phyloP scores from a whole-genome alignment of 2,888 invertebrate species.

The Drosophila affinis region DNA sequence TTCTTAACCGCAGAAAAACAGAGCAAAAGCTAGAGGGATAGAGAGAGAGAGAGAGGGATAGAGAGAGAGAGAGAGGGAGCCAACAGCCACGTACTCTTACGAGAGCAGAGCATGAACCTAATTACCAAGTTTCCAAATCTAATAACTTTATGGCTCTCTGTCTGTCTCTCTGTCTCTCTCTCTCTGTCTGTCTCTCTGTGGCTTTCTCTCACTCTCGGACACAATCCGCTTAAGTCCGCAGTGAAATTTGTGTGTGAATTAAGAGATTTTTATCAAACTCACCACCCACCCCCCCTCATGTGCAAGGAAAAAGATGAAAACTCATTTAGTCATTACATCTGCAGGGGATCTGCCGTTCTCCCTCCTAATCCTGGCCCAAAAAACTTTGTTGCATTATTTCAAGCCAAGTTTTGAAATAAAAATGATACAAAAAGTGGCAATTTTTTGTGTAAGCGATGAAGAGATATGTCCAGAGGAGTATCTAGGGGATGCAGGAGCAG shows the following conservation, averaged over 20 bases:
- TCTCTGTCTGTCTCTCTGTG: not conserved
- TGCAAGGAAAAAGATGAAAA: conserved; percentile 40
- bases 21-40: not conserved
- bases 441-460: conserved; percentile 15
- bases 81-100: conserved; percentile 50
- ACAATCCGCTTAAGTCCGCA: conserved; percentile 62
- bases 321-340: conserved; percentile 45
- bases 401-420: conserved; percentile 49
- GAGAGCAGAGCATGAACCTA: conserved; percentile 39
- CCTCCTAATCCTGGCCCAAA: conserved; percentile 35
- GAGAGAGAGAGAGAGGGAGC: not conserved
- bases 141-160: conserved; percentile 41
- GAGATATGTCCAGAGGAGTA: not conserved
- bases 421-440: conserved; percentile 12
- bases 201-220: conserved; percentile 20
- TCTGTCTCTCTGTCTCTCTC: not conserved
- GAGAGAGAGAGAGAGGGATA: not conserved
- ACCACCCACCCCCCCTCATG: not conserved
- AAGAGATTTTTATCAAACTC: conserved; percentile 60
- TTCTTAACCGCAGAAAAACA: not conserved
- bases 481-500: not conserved
- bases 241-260: conserved; percentile 66
- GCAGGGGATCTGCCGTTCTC: conserved; percentile 6
- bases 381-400: conserved; percentile 63
- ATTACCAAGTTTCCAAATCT: conserved; percentile 46